A percentile compares a stretch with the other conserved stretches of the same genome.
These are phyloP conservation scores for Fundulus diaphanus DNA, from an alignment of 2,797 vertebrate genomes.

Conservation along the genomic window DNA sequence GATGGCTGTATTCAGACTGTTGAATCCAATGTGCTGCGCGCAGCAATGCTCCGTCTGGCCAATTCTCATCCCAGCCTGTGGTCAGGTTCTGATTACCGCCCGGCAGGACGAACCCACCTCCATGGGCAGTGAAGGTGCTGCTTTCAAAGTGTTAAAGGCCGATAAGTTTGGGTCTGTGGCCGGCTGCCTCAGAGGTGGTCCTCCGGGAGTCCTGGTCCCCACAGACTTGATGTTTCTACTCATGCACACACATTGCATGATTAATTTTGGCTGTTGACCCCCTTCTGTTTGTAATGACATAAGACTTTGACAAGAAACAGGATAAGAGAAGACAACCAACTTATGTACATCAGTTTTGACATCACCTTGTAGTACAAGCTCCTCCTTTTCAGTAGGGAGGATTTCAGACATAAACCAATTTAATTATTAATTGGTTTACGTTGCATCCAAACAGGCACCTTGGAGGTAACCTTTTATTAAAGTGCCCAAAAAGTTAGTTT, in stretches of 20 bases:
- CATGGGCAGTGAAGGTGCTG: constrained; percentile 34
- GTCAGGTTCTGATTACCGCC: constrained; percentile 37
- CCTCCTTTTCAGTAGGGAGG: neutral
- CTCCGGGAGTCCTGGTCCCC: constrained; percentile 28
- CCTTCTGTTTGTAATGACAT: no score
- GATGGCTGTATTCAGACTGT: constrained; percentile 35
- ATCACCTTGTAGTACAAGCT: neutral
- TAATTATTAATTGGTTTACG: neutral
- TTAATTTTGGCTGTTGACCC: neutral
- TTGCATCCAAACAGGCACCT: neutral
- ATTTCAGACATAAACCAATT: neutral
- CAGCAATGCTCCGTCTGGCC: constrained; percentile 40
- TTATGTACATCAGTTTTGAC: neutral
- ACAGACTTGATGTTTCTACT: constrained; percentile 16
- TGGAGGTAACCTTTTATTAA: neutral
- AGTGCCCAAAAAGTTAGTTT: neutral
- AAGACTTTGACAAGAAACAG: neutral
- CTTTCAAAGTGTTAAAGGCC: constrained; percentile 55
- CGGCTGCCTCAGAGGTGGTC: constrained; percentile 18
- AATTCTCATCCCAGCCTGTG: constrained; percentile 36
- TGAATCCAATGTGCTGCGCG: constrained; percentile 3
- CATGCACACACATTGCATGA: neutral
- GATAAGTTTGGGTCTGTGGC: constrained; percentile 47
- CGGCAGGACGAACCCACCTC: constrained; percentile 35
- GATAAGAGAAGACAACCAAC: neutral